These are phyloP conservation scores for Neoitamus cyanurus DNA, from an alignment of 2,888 invertebrate species.

Conservation along the genomic window DNA sequence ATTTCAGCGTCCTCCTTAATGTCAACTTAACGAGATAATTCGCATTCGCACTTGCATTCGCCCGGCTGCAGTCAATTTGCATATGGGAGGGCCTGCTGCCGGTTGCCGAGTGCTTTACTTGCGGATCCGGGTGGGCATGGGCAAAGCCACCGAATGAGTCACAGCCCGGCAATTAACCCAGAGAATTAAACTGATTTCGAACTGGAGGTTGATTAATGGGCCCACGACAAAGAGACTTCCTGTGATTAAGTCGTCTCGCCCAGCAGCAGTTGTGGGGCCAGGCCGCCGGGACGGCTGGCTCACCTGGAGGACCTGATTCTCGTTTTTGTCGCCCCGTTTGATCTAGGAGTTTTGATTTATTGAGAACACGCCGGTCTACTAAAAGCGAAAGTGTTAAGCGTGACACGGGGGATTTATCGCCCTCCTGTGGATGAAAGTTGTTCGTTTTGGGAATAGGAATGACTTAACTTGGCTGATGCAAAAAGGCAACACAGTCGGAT, in stretches of 20 bases:
- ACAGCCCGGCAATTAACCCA: neutral
- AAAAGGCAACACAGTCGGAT: neutral
- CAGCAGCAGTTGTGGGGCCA: neutral
- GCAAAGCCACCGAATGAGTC: neutral
- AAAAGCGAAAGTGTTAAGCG: neutral
- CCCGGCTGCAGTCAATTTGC: conserved; percentile 4
- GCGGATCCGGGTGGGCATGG: neutral
- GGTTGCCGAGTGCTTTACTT: neutral
- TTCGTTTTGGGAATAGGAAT: neutral
- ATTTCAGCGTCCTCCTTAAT: conserved; percentile 8
- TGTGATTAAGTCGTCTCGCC: neutral
- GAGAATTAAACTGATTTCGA: conserved; percentile 23
- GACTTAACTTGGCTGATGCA: neutral
- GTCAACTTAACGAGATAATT: conserved; percentile 33
- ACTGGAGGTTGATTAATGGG: neutral
- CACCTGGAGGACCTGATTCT: neutral
- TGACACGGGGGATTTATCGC: neutral
- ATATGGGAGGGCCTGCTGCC: conserved; percentile 2
- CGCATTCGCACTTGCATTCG: conserved; percentile 10
- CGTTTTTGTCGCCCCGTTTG: neutral
- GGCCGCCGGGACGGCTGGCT: neutral
- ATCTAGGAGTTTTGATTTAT: neutral
- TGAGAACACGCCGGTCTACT: neutral
- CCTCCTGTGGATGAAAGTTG: neutral
- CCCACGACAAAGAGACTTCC: neutral